These are phyloP conservation scores for Epizoanthus ramosus DNA, from an alignment of 92 coral and sea anemone genomes.

Conservation along the genomic window DNA sequence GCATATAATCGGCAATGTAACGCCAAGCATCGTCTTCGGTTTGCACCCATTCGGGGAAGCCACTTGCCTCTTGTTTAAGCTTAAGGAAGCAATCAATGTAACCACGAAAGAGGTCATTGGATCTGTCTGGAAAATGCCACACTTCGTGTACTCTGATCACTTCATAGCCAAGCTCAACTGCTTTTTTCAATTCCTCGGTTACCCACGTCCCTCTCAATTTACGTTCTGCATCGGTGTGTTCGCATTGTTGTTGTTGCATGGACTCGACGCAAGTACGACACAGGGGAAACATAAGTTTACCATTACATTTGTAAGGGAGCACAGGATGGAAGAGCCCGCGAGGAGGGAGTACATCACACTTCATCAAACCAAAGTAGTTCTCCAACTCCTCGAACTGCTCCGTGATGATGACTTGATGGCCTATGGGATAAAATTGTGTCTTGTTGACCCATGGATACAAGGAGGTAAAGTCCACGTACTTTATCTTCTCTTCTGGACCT, in stretches of 20 bases:
- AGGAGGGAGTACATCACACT: slow-evolving; percentile 60
- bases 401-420: too few species aligned
- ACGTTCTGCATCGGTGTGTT: slow-evolving; percentile 50
- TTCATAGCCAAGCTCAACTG: slow-evolving; percentile 42
- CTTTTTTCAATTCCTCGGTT: slow-evolving; percentile 48
- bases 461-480: too few species aligned
- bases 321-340: slow-evolving; percentile 64
- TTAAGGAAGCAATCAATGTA: slow-evolving; percentile 43
- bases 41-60: neutral
- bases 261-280: slow-evolving; percentile 48
- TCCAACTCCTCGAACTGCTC: too few species aligned
- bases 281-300: slow-evolving; percentile 53
- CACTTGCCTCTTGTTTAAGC: slow-evolving; percentile 37
- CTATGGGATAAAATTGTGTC: too few species aligned
- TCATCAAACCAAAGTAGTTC: slow-evolving; percentile 53
- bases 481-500: too few species aligned
- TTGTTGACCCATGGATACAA: too few species aligned
- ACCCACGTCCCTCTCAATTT: slow-evolving; percentile 54
- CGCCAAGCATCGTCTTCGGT: too few species aligned
- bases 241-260: slow-evolving; percentile 40
- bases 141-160: slow-evolving; percentile 49
- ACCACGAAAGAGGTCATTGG: slow-evolving; percentile 8
- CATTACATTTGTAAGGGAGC: slow-evolving; percentile 45
- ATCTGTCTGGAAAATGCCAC: slow-evolving; percentile 50
- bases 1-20: slow-evolving; percentile 18